phyloP scores from a whole-genome alignment of 2,888 invertebrate species.

The Sipha maydis region DNA sequence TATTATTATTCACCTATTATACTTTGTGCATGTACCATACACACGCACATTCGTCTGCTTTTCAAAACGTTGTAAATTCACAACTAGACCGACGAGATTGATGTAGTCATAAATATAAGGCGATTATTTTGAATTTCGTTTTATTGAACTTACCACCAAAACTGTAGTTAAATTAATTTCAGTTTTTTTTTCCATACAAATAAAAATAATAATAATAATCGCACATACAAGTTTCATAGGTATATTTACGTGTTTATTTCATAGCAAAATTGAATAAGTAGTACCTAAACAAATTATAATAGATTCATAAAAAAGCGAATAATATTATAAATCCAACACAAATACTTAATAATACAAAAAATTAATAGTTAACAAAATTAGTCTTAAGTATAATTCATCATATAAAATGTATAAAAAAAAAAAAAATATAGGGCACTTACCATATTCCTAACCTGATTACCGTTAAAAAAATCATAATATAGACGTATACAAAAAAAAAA shows the following conservation, averaged over 20 bases:
- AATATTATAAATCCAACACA: constrained; percentile 62
- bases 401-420: constrained; percentile 61
- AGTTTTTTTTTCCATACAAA: background rate
- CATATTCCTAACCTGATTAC: constrained; percentile 57
- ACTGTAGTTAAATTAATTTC: background rate
- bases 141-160: background rate
- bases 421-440: constrained; percentile 62
- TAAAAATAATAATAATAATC: constrained; percentile 27
- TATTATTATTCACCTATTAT: constrained; percentile 41
- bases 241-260: constrained; percentile 61
- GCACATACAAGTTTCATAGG: constrained; percentile 12
- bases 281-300: constrained; percentile 57
- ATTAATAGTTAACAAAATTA: constrained; percentile 62
- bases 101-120: background rate
- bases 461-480: constrained; percentile 50
- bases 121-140: constrained; percentile 23
- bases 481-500: constrained; percentile 60
- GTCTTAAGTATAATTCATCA: constrained; percentile 58
- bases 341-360: constrained; percentile 61
- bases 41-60: background rate
- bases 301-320: constrained; percentile 61
- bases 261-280: constrained; percentile 59
- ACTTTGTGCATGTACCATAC: background rate
- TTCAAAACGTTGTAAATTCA: constrained; percentile 6
- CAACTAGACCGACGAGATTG: constrained; percentile 6